These are phyloP conservation scores for Chloroceryle amazona DNA, from an alignment of 2,797 vertebrate genomes.

Conservation along the genomic window DNA sequence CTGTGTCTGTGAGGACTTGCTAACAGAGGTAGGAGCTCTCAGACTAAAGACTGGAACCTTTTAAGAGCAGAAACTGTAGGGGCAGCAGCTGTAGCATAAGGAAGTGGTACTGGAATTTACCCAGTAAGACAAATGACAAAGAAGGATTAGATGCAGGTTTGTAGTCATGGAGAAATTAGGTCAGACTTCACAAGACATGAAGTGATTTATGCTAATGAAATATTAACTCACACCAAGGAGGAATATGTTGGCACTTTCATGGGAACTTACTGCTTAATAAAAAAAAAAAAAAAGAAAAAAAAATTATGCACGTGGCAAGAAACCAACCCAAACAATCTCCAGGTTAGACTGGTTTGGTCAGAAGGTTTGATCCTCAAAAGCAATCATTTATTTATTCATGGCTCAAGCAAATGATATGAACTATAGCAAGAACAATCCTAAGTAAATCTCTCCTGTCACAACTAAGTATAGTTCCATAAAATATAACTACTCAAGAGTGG, in stretches of 20 bases:
- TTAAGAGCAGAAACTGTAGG: background rate
- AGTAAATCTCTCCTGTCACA: background rate
- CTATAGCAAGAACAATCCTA: background rate
- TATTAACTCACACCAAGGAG: background rate
- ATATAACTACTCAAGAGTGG: accelerated
- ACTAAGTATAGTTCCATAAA: background rate
- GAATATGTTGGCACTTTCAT: background rate
- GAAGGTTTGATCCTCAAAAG: background rate
- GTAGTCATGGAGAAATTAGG: background rate
- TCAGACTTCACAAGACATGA: background rate
- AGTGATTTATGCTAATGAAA: slow-evolving; percentile 38
- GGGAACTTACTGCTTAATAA: background rate
- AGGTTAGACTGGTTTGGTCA: slow-evolving; percentile 33
- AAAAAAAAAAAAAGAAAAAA: background rate
- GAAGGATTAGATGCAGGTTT: background rate
- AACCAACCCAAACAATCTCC: slow-evolving; percentile 30
- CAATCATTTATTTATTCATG: background rate
- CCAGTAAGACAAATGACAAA: background rate
- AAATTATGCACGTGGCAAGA: background rate
- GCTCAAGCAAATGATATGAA: background rate
- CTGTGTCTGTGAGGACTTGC: too few species aligned
- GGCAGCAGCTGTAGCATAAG: background rate
- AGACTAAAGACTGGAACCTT: background rate
- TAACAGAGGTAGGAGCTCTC: background rate
- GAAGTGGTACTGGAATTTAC: background rate